These are phyloP conservation scores for Dermatemys mawii DNA, from an alignment of 2,113 vertebrate species.

Conservation along the genomic window DNA sequence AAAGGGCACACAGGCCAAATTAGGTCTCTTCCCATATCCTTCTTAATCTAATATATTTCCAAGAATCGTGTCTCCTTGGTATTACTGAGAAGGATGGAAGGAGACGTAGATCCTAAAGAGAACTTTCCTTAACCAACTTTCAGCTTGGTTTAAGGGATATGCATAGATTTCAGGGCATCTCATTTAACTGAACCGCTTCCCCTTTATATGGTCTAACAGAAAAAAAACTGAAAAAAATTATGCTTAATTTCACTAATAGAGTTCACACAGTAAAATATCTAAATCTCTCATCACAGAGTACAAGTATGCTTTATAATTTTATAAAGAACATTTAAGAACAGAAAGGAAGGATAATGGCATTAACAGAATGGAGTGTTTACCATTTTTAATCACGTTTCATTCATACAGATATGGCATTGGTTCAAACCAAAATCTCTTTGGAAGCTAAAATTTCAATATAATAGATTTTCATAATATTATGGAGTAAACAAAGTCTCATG, in stretches of 20 bases:
- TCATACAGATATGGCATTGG: background rate
- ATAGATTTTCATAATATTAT: background rate
- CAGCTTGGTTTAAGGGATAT: background rate
- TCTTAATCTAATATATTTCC: background rate
- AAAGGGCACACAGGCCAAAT: background rate
- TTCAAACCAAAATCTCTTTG: background rate
- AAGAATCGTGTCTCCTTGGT: background rate
- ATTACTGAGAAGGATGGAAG: background rate
- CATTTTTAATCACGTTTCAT: background rate
- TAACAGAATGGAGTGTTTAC: background rate
- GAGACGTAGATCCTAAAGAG: too few relatives aligned
- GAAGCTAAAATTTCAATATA: slow-evolving; percentile 16
- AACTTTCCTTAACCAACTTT: background rate
- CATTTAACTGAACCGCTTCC: background rate
- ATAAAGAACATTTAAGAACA: background rate
- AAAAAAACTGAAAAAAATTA: background rate
- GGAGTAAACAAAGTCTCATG: background rate
- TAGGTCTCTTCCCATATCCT: background rate
- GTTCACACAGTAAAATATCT: background rate
- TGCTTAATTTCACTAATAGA: background rate
- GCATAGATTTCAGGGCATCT: too few relatives aligned
- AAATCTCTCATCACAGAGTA: background rate
- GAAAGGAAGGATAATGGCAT: background rate
- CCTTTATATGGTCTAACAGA: background rate
- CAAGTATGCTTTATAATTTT: background rate